phyloP scores from a whole-genome alignment of 2,797 vertebrate species.

The Notamacropus eugenii region DNA sequence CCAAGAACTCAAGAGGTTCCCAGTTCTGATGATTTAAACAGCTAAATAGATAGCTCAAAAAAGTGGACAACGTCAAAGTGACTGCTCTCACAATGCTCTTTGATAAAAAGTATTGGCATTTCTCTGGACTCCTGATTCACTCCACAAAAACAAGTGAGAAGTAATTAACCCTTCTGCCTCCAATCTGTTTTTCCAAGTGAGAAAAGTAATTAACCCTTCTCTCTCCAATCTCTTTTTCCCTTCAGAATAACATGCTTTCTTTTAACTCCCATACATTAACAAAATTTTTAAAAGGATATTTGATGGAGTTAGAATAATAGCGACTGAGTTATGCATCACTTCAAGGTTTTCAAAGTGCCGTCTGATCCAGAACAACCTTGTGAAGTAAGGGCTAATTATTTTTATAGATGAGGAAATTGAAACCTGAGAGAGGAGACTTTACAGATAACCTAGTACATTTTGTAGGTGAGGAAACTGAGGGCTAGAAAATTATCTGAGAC shows the following conservation, averaged over 20 bases:
- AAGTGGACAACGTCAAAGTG: background rate
- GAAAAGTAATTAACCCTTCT: background rate
- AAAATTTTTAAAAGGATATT: background rate
- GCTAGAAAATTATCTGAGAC: background rate
- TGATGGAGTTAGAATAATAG: background rate
- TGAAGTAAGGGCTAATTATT: background rate
- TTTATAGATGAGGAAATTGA: background rate
- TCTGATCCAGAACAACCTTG: background rate
- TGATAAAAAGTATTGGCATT: conserved; percentile 6
- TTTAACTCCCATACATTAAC: background rate
- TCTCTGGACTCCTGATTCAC: background rate
- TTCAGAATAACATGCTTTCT: background rate
- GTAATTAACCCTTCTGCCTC: background rate
- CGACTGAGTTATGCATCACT: background rate
- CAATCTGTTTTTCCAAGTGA: background rate
- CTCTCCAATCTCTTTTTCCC: background rate
- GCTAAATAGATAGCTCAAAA: background rate
- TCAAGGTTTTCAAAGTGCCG: background rate
- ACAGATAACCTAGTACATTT: background rate
- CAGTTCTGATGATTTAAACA: conserved; percentile 50
- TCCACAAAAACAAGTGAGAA: background rate
- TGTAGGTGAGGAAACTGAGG: background rate
- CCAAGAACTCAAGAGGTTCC: conserved; percentile 37
- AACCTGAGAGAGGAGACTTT: background rate
- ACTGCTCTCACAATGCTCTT: background rate